Percentiles rank a stretch among this genome's conserved stretches.
These are phyloP conservation scores for Danaus melanippus DNA, from an alignment of 1,140 invertebrate genomes.

Conservation along the genomic window DNA sequence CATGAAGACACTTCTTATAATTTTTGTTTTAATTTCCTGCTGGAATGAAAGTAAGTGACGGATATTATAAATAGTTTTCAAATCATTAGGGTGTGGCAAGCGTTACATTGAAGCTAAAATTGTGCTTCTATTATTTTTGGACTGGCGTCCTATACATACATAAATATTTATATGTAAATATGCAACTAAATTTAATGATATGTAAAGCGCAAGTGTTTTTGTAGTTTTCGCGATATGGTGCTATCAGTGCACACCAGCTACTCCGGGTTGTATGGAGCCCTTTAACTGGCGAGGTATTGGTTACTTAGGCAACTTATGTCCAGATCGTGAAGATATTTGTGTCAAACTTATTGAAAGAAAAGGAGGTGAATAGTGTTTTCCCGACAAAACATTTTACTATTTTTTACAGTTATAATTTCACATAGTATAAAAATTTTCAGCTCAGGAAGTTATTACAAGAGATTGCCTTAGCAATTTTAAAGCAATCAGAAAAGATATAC, in stretches of 20 bases:
- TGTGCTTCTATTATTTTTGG: not conserved
- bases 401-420: not conserved
- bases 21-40: slow-evolving; percentile 22
- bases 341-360: slow-evolving; percentile 91
- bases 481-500: slow-evolving; percentile 86
- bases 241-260: slow-evolving; percentile 90
- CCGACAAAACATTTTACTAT: too few species aligned
- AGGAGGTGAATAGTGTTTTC: slow-evolving; percentile 76
- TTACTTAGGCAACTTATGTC: slow-evolving; percentile 81
- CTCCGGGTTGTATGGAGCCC: slow-evolving; percentile 87
- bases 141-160: too few species aligned
- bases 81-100: slow-evolving; percentile 32
- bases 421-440: slow-evolving; percentile 68
- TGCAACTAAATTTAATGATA: not conserved
- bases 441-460: slow-evolving; percentile 84
- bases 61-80: slow-evolving; percentile 3
- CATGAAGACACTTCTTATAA: slow-evolving; percentile 25
- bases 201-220: slow-evolving; percentile 6
- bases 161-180: not conserved
- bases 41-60: slow-evolving; percentile 37
- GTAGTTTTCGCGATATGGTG: slow-evolving; percentile 80
- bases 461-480: slow-evolving; percentile 88
- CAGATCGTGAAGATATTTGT: slow-evolving; percentile 88
- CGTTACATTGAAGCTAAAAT: not conserved
- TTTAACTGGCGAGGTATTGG: slow-evolving; percentile 86